Evolutionary conservation across 2,797 vertebrate genomes (phyloP).

Genomic region (Mus minutoides): DNA sequence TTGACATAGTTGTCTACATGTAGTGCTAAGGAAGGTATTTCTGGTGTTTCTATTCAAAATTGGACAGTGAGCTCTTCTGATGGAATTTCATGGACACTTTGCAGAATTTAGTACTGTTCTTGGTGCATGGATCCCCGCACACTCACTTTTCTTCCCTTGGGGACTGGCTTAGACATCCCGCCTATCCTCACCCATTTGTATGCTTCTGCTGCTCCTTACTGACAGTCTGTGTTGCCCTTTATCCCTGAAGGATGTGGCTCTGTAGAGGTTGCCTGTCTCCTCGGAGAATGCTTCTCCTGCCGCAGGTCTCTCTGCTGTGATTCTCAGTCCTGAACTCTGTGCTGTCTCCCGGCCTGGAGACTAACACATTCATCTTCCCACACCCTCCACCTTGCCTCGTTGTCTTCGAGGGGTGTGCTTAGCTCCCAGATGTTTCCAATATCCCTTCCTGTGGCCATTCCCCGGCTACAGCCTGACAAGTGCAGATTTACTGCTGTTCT

Average conservation of each 20-base stretch:
- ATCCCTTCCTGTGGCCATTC: slow-evolving; percentile 60
- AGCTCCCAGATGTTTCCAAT: slow-evolving; percentile 75
- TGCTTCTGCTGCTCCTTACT: neutral
- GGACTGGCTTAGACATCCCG: neutral
- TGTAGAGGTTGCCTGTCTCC: neutral
- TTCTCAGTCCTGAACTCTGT: neutral
- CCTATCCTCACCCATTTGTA: neutral
- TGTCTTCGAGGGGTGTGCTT: slow-evolving; percentile 6
- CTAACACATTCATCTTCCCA: neutral
- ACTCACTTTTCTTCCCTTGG: neutral
- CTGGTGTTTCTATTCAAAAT: slow-evolving; percentile 47
- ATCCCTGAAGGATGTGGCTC: neutral
- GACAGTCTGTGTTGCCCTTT: neutral
- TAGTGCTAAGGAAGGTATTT: slow-evolving; percentile 50
- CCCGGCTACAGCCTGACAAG: slow-evolving; percentile 44
- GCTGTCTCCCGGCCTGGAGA: neutral
- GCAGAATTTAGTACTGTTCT: slow-evolving; percentile 17
- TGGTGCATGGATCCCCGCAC: neutral
- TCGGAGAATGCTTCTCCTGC: neutral
- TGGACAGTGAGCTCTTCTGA: neutral
- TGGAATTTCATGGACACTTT: neutral
- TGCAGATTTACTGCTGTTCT: slow-evolving; percentile 66
- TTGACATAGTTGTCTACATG: neutral
- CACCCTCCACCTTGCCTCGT: neutral
- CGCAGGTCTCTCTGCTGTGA: neutral